Conservation (phyloP, 2,113 vertebrate species). For the Mormyrus lacerda region DNA sequence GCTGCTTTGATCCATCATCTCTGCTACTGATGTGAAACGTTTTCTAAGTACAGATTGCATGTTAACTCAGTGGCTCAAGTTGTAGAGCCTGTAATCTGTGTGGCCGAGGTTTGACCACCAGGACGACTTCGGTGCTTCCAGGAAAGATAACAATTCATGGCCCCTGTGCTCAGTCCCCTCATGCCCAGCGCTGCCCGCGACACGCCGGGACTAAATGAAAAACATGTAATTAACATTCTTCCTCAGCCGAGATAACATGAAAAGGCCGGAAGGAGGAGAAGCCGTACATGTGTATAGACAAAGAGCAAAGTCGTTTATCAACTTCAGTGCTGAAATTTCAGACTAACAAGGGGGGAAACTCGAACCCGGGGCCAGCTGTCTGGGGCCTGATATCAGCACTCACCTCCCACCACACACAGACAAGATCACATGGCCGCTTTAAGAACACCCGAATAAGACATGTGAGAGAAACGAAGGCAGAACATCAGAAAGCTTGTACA, state of each 20-base stretch:
- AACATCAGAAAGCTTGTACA: constrained; percentile 18
- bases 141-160: neutral
- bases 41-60: neutral
- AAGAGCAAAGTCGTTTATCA: constrained; percentile 59
- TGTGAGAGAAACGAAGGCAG: constrained; percentile 23
- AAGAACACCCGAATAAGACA: constrained; percentile 46
- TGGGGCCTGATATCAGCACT: constrained; percentile 45
- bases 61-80: neutral
- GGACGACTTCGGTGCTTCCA: neutral
- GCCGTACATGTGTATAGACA: constrained; percentile 43
- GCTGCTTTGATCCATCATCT: neutral
- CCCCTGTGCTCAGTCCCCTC: neutral
- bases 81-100: neutral
- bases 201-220: neutral
- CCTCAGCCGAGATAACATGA: neutral
- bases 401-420: constrained; percentile 32
- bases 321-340: constrained; percentile 65
- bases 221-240: constrained; percentile 1
- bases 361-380: constrained; percentile 64
- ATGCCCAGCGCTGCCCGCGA: neutral
- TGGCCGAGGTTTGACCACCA: neutral
- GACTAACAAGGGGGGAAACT: constrained; percentile 57
- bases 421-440: constrained; percentile 43
- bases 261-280: constrained; percentile 12
- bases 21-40: neutral